Evolutionary conservation across 2,797 vertebrate species (phyloP).

Genomic region (Oryzias sinensis): DNA sequence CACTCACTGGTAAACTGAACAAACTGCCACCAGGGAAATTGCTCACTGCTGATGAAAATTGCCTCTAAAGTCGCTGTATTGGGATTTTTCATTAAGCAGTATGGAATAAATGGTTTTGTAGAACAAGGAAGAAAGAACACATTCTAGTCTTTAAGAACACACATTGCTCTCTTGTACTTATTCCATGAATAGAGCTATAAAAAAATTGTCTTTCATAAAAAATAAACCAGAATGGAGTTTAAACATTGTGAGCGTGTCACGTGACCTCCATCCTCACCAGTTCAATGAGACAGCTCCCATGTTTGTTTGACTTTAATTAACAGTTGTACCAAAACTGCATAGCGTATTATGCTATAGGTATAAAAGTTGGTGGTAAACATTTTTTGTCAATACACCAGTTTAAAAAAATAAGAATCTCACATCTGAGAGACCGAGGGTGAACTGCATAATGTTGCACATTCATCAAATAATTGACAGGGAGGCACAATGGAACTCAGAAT

Average conservation of each 20-base stretch:
- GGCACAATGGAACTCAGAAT: too few species aligned
- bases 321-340: too few species aligned
- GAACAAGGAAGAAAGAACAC: neutral
- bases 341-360: too few species aligned
- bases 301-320: too few species aligned
- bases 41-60: constrained; percentile 24
- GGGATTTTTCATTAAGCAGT: constrained; percentile 15
- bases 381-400: too few species aligned
- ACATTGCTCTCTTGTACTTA: neutral
- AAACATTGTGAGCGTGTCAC: neutral
- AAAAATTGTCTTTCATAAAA: too few species aligned
- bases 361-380: too few species aligned
- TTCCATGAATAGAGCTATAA: too few species aligned
- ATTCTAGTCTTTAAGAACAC: constrained; percentile 3
- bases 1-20: constrained; percentile 42
- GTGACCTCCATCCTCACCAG: neutral
- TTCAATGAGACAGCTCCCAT: neutral
- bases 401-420: too few species aligned
- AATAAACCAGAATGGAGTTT: neutral
- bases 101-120: constrained; percentile 17
- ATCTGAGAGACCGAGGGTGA: too few species aligned
- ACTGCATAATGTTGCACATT: too few species aligned
- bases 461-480: too few species aligned
- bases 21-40: constrained; percentile 38
- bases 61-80: constrained; percentile 11